Evolutionary conservation across 2,113 vertebrate genomes (phyloP).

Genomic region (Hypanus sabinus): DNA sequence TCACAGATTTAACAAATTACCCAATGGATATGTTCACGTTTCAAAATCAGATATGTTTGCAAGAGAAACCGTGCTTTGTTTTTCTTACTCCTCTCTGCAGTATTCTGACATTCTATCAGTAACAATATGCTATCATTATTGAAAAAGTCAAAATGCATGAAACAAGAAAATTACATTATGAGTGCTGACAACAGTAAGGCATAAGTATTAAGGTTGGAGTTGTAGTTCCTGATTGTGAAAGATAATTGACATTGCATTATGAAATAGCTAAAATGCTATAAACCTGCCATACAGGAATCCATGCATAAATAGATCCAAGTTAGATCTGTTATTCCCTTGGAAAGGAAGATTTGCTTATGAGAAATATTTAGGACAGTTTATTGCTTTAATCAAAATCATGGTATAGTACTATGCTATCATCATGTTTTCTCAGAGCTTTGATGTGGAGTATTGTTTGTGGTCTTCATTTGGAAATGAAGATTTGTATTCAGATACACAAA

Average conservation of each 20-base stretch:
- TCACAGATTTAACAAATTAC: neutral
- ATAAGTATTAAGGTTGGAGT: neutral
- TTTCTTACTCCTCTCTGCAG: neutral
- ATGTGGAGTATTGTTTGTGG: neutral
- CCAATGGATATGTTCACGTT: neutral
- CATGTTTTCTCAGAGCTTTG: neutral
- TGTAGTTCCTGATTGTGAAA: neutral
- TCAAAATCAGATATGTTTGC: conserved; percentile 5
- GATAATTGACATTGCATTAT: neutral
- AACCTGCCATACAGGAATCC: neutral
- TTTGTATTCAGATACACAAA: neutral
- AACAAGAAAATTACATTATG: neutral
- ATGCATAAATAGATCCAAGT: neutral
- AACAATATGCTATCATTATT: neutral
- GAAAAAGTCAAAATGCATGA: neutral
- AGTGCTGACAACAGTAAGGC: neutral
- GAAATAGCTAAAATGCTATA: neutral
- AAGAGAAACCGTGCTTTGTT: neutral
- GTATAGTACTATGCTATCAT: neutral
- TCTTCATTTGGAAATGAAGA: neutral
- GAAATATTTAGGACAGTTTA: neutral
- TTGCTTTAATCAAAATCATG: neutral
- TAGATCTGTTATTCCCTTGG: neutral
- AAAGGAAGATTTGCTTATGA: neutral
- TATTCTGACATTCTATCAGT: neutral